Conservation (phyloP, 2,888 invertebrate genomes). For the Oxycera nigricornis region DNA sequence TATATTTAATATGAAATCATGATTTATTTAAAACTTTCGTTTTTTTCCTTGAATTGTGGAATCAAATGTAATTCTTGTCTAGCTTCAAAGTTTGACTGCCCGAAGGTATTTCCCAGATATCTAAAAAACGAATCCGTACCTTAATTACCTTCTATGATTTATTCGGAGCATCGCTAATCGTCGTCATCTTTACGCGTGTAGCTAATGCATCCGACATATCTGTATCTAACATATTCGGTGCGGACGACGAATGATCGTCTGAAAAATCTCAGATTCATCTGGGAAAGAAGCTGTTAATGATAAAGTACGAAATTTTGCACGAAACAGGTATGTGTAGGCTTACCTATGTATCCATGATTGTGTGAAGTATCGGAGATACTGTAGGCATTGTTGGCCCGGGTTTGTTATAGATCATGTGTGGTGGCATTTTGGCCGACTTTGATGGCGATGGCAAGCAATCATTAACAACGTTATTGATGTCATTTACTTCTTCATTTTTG, state of each 20-base stretch:
- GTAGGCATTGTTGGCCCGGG: background rate
- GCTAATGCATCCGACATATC: background rate
- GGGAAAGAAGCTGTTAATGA: background rate
- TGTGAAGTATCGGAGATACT: too few species aligned
- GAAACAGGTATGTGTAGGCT: background rate
- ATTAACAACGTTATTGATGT: constrained; percentile 16
- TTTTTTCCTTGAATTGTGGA: too few species aligned
- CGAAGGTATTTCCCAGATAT: too few species aligned
- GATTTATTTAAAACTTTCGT: too few species aligned
- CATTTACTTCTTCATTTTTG: constrained; percentile 4
- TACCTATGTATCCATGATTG: too few species aligned
- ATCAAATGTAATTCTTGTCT: too few species aligned
- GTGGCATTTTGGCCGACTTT: background rate
- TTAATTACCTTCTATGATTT: too few species aligned
- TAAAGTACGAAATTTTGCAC: constrained; percentile 2
- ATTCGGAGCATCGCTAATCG: too few species aligned
- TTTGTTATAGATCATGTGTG: constrained; percentile 5
- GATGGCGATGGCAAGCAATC: constrained; percentile 2
- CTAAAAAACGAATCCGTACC: too few species aligned
- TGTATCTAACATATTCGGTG: background rate
- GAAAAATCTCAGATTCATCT: constrained; percentile 29
- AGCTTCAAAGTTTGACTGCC: too few species aligned
- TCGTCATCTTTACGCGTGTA: background rate
- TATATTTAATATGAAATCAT: too few species aligned
- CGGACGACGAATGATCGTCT: constrained; percentile 21